These are phyloP conservation scores for Tenthredo mesomela DNA, from an alignment of 2,888 invertebrate genomes.

Conservation along the genomic window DNA sequence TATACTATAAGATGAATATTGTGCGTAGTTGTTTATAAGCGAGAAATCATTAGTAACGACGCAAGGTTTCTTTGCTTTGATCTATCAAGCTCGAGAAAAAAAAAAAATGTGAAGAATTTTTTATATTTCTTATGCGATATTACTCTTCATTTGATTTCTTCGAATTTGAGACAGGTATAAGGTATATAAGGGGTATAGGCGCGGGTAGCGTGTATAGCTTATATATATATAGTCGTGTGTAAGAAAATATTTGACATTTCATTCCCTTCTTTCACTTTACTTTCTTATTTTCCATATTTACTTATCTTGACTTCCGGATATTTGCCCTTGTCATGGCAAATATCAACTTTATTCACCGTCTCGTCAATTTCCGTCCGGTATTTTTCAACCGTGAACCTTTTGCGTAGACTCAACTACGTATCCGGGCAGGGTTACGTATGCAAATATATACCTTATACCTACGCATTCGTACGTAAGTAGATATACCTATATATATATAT, in stretches of 20 bases:
- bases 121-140: background rate
- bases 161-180: background rate
- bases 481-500: background rate
- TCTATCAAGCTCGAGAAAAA: background rate
- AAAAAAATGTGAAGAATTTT: background rate
- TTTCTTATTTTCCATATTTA: slow-evolving; percentile 35
- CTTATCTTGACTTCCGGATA: slow-evolving; percentile 80
- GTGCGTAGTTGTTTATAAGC: background rate
- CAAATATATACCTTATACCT: slow-evolving; percentile 11
- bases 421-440: background rate
- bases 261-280: background rate
- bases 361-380: slow-evolving; percentile 84
- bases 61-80: background rate
- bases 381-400: slow-evolving; percentile 86
- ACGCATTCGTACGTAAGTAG: background rate
- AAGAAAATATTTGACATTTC: slow-evolving; percentile 39
- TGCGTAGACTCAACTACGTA: background rate
- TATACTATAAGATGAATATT: background rate
- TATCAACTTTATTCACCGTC: slow-evolving; percentile 78
- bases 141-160: background rate
- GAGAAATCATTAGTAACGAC: background rate
- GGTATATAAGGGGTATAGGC: no score
- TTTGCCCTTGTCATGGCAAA: slow-evolving; percentile 85
- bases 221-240: background rate
- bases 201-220: slow-evolving; percentile 80